Base-by-base conservation (phyloP, 2,113 vertebrate species). In the Engystomops pustulosus region DNA sequence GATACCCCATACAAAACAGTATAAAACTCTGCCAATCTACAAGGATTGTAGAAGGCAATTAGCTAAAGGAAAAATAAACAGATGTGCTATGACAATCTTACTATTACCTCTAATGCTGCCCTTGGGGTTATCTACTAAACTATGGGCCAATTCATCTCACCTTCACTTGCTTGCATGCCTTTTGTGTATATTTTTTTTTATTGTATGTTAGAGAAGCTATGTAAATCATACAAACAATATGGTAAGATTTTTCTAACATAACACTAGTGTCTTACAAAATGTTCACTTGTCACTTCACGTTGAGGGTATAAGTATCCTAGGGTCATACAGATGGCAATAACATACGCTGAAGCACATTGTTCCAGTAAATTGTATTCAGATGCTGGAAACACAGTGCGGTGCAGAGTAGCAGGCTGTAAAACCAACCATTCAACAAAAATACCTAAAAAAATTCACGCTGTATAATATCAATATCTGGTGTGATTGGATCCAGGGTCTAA, bases 251-350 rank as follows among this genome's bases (percentile, higher is more conserved):
- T 47, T 49, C 25, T 30, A 74, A 49, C 45, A 72, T 6, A 47
- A 49, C 70, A 47, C 70, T 30, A 30, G 41, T 2, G 20, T 41
- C 27, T 70, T 41, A 23, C 34, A 70, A 70, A 38, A 70, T 70
- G 70, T 74, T 74, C 44, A 25, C 23, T 74, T 74, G 70, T 74
- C 44, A 74, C 70, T 74, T 74, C 70, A 47, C 27, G 70, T 74
- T 47, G 44, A 74, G 70, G 70, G 12, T 47, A 74, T 47, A 74
- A 74, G 23, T 74, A 74, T 74, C 70, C 70, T 47, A 74, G 70
- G 70, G 70, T 74, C 44, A 74, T 74, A 47, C 70, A 74, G 70
- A 74, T 74, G 70, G 70, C 70, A 74, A n/a, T 49, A 30, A 74
- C 70, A 74, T 74, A 74, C 41, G 70, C 44, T 74, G 70, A 47